Evolutionary conservation across 2,888 invertebrate genomes (phyloP).

Genomic region (Eristalis pertinax): DNA sequence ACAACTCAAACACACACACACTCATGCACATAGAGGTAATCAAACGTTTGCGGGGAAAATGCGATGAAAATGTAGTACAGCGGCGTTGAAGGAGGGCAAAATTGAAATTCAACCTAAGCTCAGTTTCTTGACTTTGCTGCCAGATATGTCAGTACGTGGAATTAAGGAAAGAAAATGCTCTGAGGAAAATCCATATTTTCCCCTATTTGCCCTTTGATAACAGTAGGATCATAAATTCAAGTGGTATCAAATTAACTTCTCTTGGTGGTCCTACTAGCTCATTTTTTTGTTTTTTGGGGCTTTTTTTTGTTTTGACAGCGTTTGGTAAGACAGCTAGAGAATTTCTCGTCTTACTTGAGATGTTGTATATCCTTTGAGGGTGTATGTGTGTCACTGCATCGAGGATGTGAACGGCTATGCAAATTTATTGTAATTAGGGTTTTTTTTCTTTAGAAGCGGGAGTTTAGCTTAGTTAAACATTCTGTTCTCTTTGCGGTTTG

Average conservation of each 20-base stretch:
- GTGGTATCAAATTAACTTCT: constrained; percentile 34
- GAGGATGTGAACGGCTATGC: background rate
- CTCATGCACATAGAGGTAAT: background rate
- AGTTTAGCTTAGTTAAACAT: background rate
- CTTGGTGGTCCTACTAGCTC: background rate
- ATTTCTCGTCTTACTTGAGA: background rate
- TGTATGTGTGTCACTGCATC: background rate
- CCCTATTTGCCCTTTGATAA: constrained; percentile 1
- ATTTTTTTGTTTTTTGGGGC: background rate
- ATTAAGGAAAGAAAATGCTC: background rate
- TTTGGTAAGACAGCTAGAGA: background rate
- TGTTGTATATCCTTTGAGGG: background rate
- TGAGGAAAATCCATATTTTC: background rate
- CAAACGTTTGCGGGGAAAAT: background rate
- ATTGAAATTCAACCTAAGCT: constrained; percentile 35
- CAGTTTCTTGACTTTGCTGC: constrained; percentile 14
- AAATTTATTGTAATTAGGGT: background rate
- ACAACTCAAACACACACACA: background rate
- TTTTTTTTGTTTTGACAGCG: background rate
- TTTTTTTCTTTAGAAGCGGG: background rate
- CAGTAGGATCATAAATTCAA: constrained; percentile 32
- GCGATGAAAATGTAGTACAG: constrained; percentile 23
- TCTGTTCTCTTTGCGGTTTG: background rate
- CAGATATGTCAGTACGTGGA: background rate
- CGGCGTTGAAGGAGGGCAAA: background rate